Percentiles rank a stretch among this genome's conserved stretches.
Evolutionary conservation across 2,888 invertebrate genomes (phyloP).

Genomic region (Melieria omissa): DNA sequence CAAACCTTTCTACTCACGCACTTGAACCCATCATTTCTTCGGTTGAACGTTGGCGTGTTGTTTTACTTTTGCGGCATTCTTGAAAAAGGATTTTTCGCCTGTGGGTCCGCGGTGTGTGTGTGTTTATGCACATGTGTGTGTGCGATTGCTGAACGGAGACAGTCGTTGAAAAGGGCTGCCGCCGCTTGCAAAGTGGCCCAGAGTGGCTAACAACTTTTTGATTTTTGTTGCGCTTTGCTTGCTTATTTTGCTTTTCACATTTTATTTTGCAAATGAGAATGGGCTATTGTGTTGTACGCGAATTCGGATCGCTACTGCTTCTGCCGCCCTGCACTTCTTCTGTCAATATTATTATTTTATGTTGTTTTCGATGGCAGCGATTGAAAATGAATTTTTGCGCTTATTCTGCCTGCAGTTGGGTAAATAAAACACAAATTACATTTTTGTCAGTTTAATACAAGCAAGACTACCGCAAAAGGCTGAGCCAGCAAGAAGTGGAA

Average conservation of each 20-base stretch:
- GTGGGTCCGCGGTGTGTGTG: background rate
- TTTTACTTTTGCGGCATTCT: no score
- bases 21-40: no score
- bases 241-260: background rate
- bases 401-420: slow-evolving; percentile 10
- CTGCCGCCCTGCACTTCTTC: background rate
- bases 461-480: no score
- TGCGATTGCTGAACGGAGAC: background rate
- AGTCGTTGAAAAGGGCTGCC: slow-evolving; percentile 14
- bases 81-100: no score
- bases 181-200: background rate
- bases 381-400: slow-evolving; percentile 29
- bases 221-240: slow-evolving; percentile 4
- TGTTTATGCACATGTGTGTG: background rate
- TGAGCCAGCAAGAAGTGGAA: no score
- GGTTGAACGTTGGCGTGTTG: no score
- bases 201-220: slow-evolving; percentile 3
- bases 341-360: slow-evolving; percentile 7
- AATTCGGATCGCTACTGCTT: no score
- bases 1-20: no score
- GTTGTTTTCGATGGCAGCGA: slow-evolving; percentile 27
- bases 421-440: no score
- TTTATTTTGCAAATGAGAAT: background rate
- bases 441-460: no score
- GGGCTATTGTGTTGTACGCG: no score